phyloP scores from a whole-genome alignment of 2,888 invertebrate genomes.

The Frankliniella fusca region DNA sequence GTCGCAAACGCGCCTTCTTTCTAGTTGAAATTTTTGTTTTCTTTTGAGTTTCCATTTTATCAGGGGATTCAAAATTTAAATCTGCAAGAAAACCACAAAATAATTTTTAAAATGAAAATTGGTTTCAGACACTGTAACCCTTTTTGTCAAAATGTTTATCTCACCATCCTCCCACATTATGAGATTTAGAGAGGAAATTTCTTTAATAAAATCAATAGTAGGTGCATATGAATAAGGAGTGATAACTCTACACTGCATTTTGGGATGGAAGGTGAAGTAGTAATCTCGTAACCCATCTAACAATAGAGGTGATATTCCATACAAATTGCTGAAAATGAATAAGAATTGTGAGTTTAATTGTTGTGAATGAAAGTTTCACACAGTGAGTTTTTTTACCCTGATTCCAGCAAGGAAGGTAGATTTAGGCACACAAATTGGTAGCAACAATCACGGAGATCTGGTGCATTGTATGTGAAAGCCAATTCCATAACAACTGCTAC shows the following conservation, averaged over 20 bases:
- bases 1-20: background rate
- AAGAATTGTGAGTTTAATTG: background rate
- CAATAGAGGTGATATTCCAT: constrained; percentile 58
- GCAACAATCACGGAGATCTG: constrained; percentile 64
- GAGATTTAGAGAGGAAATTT: constrained; percentile 48
- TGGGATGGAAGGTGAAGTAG: constrained; percentile 60
- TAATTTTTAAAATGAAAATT: background rate
- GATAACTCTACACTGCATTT: constrained; percentile 61
- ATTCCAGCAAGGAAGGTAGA: constrained; percentile 65
- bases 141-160: constrained; percentile 30
- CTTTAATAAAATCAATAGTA: constrained; percentile 55
- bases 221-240: constrained; percentile 64
- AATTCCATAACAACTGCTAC: constrained; percentile 72
- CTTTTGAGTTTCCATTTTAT: background rate
- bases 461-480: constrained; percentile 70
- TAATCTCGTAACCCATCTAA: constrained; percentile 62
- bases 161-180: constrained; percentile 50
- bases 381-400: constrained; percentile 46
- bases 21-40: background rate
- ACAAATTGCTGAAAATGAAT: constrained; percentile 51
- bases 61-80: background rate
- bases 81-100: background rate
- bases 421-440: constrained; percentile 76
- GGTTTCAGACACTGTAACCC: background rate
- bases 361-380: background rate